Base-by-base conservation (phyloP, 1,140 invertebrate genomes). In the Drosophila asahinai region DNA sequence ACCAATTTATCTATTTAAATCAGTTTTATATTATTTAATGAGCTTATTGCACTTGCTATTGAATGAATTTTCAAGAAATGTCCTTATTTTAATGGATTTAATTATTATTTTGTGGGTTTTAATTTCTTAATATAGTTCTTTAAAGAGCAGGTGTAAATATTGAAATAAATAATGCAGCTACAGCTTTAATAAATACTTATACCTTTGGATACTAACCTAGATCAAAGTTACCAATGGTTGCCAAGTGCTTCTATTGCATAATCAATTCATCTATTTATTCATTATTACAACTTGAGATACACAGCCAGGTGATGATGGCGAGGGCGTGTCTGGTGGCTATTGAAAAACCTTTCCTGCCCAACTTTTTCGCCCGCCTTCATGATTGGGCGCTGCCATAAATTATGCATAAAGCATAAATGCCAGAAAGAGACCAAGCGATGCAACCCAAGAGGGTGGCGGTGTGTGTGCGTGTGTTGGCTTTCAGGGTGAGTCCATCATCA, bases 341-440 rank as follows among this genome's bases (percentile, higher is more conserved):
- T 47, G 83, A 71, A 48, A 72, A 72, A 64, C 71, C 64, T 82
- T 86, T 86, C 45, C 59, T 81, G 61, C 49, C 40, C 66, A 78
- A 72, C 40, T 86, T 86, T 81, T 73, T 60, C 83, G 61, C 65
- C 68, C 67, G 83, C 79, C 73, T 76, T 40, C 79, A 81, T 77
- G 86, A 90, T 90, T 90, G 86, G 86, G 73, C 73, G 81, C 77
- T 80, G 79, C 57, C 77, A 84, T 90, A 86, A 90, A 90, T 90
- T 80, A 90, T 90, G 81, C 86, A 90, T 73, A 79, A 67, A 51
- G 40, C 76, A 58, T 72, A 75, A 65, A 58, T 60, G 81, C 45
- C 72, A 80, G 81, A 84, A 47, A 71, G 71, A 60, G 81, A 83
- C 70, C 67, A 49, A 68, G 17, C 47, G 62, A 63, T 52, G 47